Evolutionary conservation across 2,113 vertebrate species (phyloP).

Genomic region (Recurvirostra avosetta): DNA sequence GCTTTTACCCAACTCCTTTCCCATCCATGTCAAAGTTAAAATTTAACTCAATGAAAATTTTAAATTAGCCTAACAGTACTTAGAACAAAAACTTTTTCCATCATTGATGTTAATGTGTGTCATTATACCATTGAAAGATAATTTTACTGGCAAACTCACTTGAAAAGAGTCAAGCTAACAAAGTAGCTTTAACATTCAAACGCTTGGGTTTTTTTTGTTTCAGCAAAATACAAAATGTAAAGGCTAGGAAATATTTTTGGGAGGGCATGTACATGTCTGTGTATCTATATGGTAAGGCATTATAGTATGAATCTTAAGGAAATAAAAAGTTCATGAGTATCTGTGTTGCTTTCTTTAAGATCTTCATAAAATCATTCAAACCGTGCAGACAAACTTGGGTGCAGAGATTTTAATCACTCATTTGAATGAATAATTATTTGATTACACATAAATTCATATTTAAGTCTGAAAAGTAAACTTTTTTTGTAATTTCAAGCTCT

Average conservation of each 20-base stretch:
- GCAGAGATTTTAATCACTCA: not conserved
- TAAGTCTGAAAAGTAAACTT: not conserved
- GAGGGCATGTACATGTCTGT: accelerated
- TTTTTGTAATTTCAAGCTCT: not conserved
- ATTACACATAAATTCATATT: not conserved
- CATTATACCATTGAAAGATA: not conserved
- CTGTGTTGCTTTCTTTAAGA: not conserved
- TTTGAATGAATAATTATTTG: not conserved
- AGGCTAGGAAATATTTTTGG: not conserved
- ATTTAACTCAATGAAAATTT: not conserved
- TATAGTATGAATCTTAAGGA: not conserved
- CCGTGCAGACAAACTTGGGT: not conserved
- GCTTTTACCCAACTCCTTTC: not conserved
- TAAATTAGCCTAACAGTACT: not conserved
- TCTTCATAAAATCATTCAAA: not conserved
- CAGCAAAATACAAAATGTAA: not conserved
- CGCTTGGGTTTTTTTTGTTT: not conserved
- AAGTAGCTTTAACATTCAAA: not conserved
- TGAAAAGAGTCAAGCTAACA: not conserved
- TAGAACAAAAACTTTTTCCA: not conserved
- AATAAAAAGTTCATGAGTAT: not conserved
- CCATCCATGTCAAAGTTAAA: not conserved
- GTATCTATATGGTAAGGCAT: not conserved
- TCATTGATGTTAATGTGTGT: not conserved
- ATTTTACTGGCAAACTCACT: not conserved